phyloP scores from a whole-genome alignment of 1,140 invertebrate genomes.

The Aphis gossypii region DNA sequence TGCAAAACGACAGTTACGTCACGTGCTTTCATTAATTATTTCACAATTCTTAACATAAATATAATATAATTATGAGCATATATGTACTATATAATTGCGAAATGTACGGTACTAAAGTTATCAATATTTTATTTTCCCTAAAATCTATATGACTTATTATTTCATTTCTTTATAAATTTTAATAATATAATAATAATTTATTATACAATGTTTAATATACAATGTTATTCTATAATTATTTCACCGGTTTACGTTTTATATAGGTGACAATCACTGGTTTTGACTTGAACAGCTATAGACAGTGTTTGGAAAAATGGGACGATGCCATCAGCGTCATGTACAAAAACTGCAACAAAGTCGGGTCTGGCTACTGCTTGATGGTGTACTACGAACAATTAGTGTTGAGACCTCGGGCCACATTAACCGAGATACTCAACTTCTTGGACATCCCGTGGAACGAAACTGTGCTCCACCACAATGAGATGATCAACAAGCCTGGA shows the following conservation, averaged over 20 bases:
- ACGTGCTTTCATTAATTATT: not conserved
- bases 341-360: constrained; percentile 89
- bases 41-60: too few relatives aligned
- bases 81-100: not conserved
- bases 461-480: constrained; percentile 95
- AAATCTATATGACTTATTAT: not conserved
- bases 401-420: constrained; percentile 87
- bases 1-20: not conserved
- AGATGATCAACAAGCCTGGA: constrained; percentile 94
- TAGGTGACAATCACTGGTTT: constrained; percentile 97
- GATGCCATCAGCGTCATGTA: constrained; percentile 94
- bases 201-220: too few relatives aligned
- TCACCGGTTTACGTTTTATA: not conserved
- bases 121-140: not conserved
- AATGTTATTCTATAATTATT: not conserved
- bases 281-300: constrained; percentile 89
- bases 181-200: too few relatives aligned
- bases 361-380: constrained; percentile 83
- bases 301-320: constrained; percentile 96
- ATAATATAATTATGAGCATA: too few relatives aligned
- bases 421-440: constrained; percentile 90
- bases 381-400: constrained; percentile 96
- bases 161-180: not conserved
- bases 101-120: not conserved
- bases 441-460: constrained; percentile 95